A percentile compares a stretch with the other conserved stretches of the same genome.
phyloP scores from a whole-genome alignment of 2,113 vertebrate species.

The Ploceus nigricollis region DNA sequence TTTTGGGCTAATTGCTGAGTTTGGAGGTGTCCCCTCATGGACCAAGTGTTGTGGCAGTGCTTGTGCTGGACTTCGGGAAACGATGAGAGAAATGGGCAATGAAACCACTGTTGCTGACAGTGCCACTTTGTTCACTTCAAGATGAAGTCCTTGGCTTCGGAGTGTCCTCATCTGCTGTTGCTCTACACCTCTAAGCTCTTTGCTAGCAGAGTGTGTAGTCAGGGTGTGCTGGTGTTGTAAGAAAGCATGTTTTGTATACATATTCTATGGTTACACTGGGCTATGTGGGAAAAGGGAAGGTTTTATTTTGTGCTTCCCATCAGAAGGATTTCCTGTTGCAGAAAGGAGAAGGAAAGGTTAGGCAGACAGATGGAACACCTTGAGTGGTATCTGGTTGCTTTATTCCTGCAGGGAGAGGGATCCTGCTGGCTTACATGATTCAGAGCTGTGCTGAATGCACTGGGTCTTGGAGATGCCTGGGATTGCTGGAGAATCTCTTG shows the following conservation, averaged over 20 bases:
- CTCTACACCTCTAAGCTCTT: neutral
- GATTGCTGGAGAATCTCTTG: neutral
- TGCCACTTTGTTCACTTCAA: rapidly evolving
- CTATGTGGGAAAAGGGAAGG: neutral
- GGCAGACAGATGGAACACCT: neutral
- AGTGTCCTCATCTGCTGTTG: neutral
- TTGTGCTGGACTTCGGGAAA: neutral
- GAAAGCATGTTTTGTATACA: neutral
- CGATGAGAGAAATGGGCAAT: neutral
- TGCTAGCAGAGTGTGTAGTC: neutral
- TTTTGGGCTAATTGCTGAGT: neutral
- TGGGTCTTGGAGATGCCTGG: neutral
- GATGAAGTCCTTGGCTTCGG: neutral
- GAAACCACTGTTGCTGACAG: neutral
- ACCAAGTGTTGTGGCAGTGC: neutral
- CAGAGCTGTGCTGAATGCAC: neutral
- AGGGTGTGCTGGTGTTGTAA: neutral
- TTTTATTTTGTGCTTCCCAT: neutral
- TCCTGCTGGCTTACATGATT: neutral
- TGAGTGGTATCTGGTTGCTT: neutral
- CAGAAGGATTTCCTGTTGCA: neutral
- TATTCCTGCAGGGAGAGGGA: neutral
- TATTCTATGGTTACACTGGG: neutral
- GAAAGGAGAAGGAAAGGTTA: neutral
- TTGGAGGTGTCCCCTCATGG: neutral